Base-by-base conservation (phyloP, 2,888 invertebrate genomes). In the Eretmocerus hayati region DNA sequence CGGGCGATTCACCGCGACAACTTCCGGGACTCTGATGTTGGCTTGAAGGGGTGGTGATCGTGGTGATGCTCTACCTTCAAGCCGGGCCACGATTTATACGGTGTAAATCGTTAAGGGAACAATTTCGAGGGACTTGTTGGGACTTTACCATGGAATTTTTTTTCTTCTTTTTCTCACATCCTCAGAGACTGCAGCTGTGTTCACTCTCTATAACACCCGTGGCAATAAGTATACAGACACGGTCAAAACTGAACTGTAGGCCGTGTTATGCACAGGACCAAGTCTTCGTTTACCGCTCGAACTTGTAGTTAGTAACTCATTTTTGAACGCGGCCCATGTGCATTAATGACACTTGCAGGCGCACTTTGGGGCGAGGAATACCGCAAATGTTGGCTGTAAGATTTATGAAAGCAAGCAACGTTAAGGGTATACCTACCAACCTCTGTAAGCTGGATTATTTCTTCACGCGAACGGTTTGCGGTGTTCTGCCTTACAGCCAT, bases 21-120 rank as follows among this genome's bases (percentile, higher is more conserved):
- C 47, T 47, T 51, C 43, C 47, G 31, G 41, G 30, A 26, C 26
- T 35, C 22, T 39, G 22, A 45, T 13, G 21, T 30, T 36, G n/a
- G n/a, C n/a, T n/a, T n/a, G n/a, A n/a, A n/a, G n/a, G n/a, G n/a
- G n/a, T n/a, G n/a, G n/a, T n/a, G n/a, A n/a, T n/a, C n/a, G n/a
- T n/a, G n/a, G n/a, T n/a, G n/a, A n/a, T 11, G 6, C 26, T 26
- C 26, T 26, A 6, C 26, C 26, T 26, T 26, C 26, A 6, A 11
- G 26, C 26, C 26, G 26, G 26, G 30, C 26, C 9, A 13, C 26
- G 32, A 47, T 51, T 42, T 51, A 44, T 47, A 40, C 41, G 30
- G 42, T 46, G 43, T 40, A 41, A 51, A 44, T 47, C 47, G 43
- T 47, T 43, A 47, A 47, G 23, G 38, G 33, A 42, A 42, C 8